Conservation (phyloP, 2,888 invertebrate genomes). For the Tachina lurida region DNA sequence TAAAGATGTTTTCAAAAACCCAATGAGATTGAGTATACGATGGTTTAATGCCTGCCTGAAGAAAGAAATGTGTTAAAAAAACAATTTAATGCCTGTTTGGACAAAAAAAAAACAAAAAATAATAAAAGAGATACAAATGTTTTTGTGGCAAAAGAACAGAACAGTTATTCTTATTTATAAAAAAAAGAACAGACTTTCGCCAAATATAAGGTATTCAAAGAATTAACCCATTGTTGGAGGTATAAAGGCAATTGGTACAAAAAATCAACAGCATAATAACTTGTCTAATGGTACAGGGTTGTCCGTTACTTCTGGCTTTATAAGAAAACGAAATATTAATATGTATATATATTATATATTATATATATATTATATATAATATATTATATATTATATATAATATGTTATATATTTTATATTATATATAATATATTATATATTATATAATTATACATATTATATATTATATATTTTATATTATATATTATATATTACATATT, state of each 20-base stretch:
- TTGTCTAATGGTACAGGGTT: too few relatives aligned
- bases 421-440: too few relatives aligned
- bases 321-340: too few relatives aligned
- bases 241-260: background rate
- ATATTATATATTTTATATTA: too few relatives aligned
- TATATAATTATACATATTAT: too few relatives aligned
- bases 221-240: slow-evolving; percentile 17
- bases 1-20: slow-evolving; percentile 29
- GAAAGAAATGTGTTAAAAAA: slow-evolving; percentile 65
- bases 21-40: slow-evolving; percentile 40
- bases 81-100: slow-evolving; percentile 59
- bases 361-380: too few relatives aligned
- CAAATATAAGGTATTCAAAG: slow-evolving; percentile 36
- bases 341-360: too few relatives aligned
- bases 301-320: too few relatives aligned
- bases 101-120: slow-evolving; percentile 3
- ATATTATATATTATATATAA: too few relatives aligned
- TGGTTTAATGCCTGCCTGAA: slow-evolving; percentile 59
- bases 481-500: too few relatives aligned
- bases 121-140: slow-evolving; percentile 3
- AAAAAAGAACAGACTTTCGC: slow-evolving; percentile 41
- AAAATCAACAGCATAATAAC: too few relatives aligned
- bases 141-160: slow-evolving; percentile 19
- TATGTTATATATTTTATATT: too few relatives aligned
- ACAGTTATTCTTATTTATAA: background rate